A percentile compares a stretch with the other conserved stretches of the same genome.
These are phyloP conservation scores for Zonitis immaculata DNA, from an alignment of 2,888 invertebrate genomes.

Conservation along the genomic window DNA sequence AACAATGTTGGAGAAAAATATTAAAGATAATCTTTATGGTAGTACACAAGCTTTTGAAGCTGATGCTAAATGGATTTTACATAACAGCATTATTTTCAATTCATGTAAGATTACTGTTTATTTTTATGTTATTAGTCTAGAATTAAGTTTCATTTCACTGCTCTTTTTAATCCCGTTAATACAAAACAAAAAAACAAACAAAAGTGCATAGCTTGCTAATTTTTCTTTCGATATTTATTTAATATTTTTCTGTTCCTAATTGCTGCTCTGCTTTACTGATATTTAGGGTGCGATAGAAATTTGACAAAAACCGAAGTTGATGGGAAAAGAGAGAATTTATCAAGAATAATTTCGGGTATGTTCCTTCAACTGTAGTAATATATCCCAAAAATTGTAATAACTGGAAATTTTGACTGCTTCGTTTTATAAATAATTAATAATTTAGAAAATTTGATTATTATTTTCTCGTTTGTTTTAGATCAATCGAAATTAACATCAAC, in stretches of 20 bases:
- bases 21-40: slow-evolving; percentile 70
- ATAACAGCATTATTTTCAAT: slow-evolving; percentile 88
- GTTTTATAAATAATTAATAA: background rate
- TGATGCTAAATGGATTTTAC: slow-evolving; percentile 90
- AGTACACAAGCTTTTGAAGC: slow-evolving; percentile 85
- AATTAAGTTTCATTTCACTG: background rate
- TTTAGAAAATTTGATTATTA: slow-evolving; percentile 1
- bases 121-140: background rate
- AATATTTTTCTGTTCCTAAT: slow-evolving; percentile 3
- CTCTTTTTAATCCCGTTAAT: background rate
- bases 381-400: too few relatives aligned
- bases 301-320: background rate
- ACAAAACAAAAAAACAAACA: background rate
- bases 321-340: slow-evolving; percentile 4
- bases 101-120: slow-evolving; percentile 60
- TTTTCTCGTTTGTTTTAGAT: slow-evolving; percentile 50
- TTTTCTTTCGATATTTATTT: background rate
- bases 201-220: background rate
- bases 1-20: slow-evolving; percentile 68
- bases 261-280: slow-evolving; percentile 4
- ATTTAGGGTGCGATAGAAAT: slow-evolving; percentile 5
- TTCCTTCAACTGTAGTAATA: background rate
- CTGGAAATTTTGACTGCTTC: too few relatives aligned
- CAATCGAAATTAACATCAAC: slow-evolving; percentile 71
- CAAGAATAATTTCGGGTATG: slow-evolving; percentile 6